Evolutionary conservation across 2,797 vertebrate genomes (phyloP).

Genomic region (Brotula barbata): DNA sequence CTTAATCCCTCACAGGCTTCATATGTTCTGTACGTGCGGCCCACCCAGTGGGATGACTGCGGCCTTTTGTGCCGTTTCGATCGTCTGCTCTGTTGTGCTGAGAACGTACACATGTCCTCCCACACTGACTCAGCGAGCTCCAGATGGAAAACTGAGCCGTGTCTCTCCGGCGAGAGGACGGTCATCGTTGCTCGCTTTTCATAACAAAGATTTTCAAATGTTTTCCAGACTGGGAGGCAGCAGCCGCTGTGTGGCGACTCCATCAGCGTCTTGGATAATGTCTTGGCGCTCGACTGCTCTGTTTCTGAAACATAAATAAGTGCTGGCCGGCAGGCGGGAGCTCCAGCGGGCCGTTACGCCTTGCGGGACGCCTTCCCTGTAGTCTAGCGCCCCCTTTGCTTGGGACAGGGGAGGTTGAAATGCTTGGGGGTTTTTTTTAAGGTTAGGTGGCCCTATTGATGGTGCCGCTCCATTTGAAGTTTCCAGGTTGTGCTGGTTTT

Average conservation of each 20-base stretch:
- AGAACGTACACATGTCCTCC: constrained; percentile 63
- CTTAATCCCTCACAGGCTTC: constrained; percentile 59
- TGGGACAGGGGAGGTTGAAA: constrained; percentile 18
- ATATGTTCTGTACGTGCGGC: constrained; percentile 59
- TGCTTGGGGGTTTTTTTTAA: constrained; percentile 11
- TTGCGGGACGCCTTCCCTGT: constrained; percentile 3
- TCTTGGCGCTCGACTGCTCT: constrained; percentile 71
- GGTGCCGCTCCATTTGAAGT: not conserved
- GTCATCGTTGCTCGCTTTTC: constrained; percentile 76
- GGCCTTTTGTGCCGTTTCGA: constrained; percentile 62
- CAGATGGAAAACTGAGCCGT: constrained; percentile 68
- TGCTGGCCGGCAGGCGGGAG: constrained; percentile 30
- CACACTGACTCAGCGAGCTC: constrained; percentile 56
- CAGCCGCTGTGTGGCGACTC: constrained; percentile 66
- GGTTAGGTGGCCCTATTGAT: constrained; percentile 18
- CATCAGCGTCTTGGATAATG: constrained; percentile 76
- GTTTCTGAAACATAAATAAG: constrained; percentile 77
- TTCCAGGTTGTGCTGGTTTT: not conserved
- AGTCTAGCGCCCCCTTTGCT: constrained; percentile 21
- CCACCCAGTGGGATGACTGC: constrained; percentile 76
- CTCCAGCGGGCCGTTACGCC: constrained; percentile 2
- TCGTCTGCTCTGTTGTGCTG: constrained; percentile 58
- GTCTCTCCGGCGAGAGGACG: constrained; percentile 31
- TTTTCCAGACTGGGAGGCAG: constrained; percentile 79
- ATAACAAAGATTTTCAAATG: constrained; percentile 77